phyloP scores from a whole-genome alignment of 2,113 vertebrate genomes.

The Apodemus sylvaticus region DNA sequence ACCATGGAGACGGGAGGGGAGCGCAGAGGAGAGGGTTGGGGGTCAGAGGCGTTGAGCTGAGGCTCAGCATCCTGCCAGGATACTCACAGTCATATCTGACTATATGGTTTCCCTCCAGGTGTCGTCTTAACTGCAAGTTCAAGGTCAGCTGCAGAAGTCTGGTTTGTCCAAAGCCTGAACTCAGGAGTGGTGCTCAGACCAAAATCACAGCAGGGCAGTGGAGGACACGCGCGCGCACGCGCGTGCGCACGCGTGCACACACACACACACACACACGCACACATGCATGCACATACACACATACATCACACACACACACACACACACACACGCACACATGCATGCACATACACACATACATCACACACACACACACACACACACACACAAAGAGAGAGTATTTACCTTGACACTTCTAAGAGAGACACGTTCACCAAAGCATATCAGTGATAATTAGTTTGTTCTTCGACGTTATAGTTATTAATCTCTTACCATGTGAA shows the following conservation, averaged over 20 bases:
- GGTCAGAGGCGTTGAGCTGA: background rate
- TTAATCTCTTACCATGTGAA: background rate
- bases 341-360: background rate
- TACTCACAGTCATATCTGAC: background rate
- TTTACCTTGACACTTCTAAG: background rate
- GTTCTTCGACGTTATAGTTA: background rate
- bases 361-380: background rate
- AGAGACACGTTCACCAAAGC: background rate
- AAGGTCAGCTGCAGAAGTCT: background rate
- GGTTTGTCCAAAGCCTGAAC: background rate
- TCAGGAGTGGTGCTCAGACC: background rate
- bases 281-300: no score
- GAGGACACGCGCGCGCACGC: background rate
- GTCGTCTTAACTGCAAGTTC: background rate
- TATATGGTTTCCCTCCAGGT: background rate
- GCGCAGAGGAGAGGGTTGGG: background rate
- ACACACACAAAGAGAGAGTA: no score
- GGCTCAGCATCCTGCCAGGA: background rate
- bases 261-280: no score
- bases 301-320: no score
- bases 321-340: background rate
- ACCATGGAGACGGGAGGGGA: accelerated
- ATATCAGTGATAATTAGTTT: background rate
- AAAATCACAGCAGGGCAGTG: background rate
- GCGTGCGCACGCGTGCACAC: no score